These are phyloP conservation scores for Linepithema humile DNA, from an alignment of 1,140 invertebrate genomes.

Conservation along the genomic window DNA sequence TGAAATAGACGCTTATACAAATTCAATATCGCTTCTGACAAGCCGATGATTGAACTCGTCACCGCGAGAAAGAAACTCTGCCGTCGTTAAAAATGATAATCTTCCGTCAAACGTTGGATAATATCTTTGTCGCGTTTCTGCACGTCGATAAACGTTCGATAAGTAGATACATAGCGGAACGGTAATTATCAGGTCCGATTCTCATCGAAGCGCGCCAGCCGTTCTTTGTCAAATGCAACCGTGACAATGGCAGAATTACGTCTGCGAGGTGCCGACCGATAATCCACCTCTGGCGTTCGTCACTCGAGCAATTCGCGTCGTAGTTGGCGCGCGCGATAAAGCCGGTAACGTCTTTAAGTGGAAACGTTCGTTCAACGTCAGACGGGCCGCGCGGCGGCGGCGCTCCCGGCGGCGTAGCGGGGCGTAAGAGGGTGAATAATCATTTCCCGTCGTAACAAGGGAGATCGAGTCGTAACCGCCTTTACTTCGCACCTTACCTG, in stretches of 20 bases:
- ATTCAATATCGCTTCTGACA: constrained; percentile 40
- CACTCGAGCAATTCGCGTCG: constrained; percentile 55
- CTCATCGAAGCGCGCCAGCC: constrained; percentile 46
- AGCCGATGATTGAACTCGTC: constrained; percentile 16
- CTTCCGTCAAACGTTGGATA: constrained; percentile 32
- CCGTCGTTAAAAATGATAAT: constrained; percentile 29
- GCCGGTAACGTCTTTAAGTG: constrained; percentile 74
- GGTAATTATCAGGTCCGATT: constrained; percentile 62
- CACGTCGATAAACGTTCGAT: constrained; percentile 33
- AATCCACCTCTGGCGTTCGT: constrained; percentile 65
- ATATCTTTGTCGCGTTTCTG: not conserved
- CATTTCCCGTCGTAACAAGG: constrained; percentile 78
- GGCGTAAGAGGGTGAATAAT: constrained; percentile 77
- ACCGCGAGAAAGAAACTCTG: constrained; percentile 2
- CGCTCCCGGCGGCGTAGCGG: constrained; percentile 34
- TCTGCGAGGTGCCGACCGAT: constrained; percentile 67
- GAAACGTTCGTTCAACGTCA: constrained; percentile 79
- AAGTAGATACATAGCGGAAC: constrained; percentile 32
- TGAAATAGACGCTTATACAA: constrained; percentile 8
- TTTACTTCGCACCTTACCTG: constrained; percentile 71
- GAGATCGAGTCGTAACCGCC: constrained; percentile 76
- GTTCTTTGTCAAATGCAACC: constrained; percentile 53
- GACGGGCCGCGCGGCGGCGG: constrained; percentile 61
- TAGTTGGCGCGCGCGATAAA: constrained; percentile 67
- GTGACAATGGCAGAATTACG: constrained; percentile 61